Evolutionary conservation across 2,888 invertebrate genomes (phyloP).

Genomic region (Morinoia aosen): DNA sequence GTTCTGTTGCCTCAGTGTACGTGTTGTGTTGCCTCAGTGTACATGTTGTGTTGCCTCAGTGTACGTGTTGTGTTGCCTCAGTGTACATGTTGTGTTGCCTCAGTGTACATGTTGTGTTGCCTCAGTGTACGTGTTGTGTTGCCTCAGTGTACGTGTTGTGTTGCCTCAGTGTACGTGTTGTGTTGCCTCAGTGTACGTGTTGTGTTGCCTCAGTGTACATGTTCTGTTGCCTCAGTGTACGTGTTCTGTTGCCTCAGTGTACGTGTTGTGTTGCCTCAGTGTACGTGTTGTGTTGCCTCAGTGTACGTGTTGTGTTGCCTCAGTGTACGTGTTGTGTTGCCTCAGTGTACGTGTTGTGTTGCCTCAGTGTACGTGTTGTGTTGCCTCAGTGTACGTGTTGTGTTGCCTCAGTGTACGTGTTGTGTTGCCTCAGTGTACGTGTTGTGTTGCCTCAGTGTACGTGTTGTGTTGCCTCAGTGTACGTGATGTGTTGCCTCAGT

Average conservation of each 20-base stretch:
- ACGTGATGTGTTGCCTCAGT: neutral
- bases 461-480: neutral
- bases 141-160: no score
- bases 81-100: neutral
- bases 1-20: neutral
- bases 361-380: no score
- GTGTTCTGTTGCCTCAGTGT: neutral
- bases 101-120: no score
- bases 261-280: neutral
- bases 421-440: neutral
- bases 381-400: neutral
- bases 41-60: neutral
- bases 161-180: neutral
- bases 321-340: no score
- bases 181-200: neutral
- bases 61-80: no score
- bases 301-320: neutral
- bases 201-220: neutral
- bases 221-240: neutral
- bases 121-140: neutral
- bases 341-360: neutral
- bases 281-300: no score
- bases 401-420: neutral
- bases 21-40: neutral
- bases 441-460: neutral